Evolutionary conservation across 2,888 invertebrate species (phyloP).

Genomic region (Ommatoiulus sabulosus): DNA sequence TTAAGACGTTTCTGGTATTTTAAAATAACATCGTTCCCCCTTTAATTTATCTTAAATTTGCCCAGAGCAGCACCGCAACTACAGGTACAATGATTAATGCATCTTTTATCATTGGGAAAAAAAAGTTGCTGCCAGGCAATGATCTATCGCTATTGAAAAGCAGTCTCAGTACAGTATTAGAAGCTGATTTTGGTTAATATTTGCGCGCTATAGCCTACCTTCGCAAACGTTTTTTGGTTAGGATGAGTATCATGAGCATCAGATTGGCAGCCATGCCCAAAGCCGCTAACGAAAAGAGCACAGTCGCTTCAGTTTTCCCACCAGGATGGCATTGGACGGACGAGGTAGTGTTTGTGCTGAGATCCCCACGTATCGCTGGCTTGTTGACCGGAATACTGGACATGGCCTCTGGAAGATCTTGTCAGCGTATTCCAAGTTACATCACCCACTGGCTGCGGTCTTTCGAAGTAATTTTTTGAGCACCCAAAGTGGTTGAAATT

Average conservation of each 20-base stretch:
- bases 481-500: no score
- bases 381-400: not conserved
- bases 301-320: constrained; percentile 82
- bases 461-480: no score
- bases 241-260: constrained; percentile 83
- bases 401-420: not conserved
- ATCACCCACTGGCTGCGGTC: no score
- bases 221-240: constrained; percentile 81
- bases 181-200: constrained; percentile 30
- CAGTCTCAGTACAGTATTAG: not conserved
- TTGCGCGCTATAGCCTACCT: constrained; percentile 71
- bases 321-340: constrained; percentile 79
- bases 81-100: constrained; percentile 8
- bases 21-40: not conserved
- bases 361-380: not conserved
- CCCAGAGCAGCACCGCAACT: not conserved
- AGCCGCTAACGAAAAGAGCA: constrained; percentile 80
- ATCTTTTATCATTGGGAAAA: not conserved
- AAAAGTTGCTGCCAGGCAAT: not conserved
- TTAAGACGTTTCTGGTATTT: not conserved
- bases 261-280: constrained; percentile 86
- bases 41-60: not conserved
- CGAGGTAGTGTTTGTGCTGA: constrained; percentile 47
- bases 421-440: not conserved
- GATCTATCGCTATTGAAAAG: not conserved